Evolutionary conservation across 35 echinoderm and acorn worm species (phyloP), one percentile per base, ranked within the genome.

Genomic region (Ptychodera flava): DNA sequence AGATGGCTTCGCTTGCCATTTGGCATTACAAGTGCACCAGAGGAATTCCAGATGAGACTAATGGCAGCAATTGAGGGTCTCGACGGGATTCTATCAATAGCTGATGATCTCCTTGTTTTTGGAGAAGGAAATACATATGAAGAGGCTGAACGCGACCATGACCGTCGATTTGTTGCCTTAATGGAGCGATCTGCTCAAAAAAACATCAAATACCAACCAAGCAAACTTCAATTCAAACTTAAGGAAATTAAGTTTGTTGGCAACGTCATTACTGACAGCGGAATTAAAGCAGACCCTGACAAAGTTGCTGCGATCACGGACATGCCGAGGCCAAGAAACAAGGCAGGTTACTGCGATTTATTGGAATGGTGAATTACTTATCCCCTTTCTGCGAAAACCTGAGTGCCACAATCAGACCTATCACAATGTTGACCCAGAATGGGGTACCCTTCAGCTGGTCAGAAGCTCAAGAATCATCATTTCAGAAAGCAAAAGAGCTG

Each of bases 211-310:
- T 82, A 91, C 16, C 93, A 93, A 85, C 84, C 91, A 35, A 84
- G 82, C 0, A 93, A 93, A 37, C 93, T 91, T 78, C 88, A 97
- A 78, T 88, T 93, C 29, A 79, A 83, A 86, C 88, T 91, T 38
- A 6, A 36, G 15, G 1, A 87, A 75, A 91, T 93, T 27, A 97
- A 97, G 84, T 97, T 93, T 80, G 83, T 97, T 35, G 94, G 91
- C 15, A 91, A 93, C 78, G 35, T 97, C 0, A 22, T 93, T 0
- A 91, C 91, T 28, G 78, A 32, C 1, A 30, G 75, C 16, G 85
- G 91, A 1, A 36, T 97, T 0, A 0, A 85, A 35, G 86, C 94
- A 35, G 86, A 93, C 36, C 86, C 88, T 36, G 91, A 97, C 0
- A 93, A 93, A 36, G 83, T 97, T 0, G 53, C 34, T 16, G 94